These are phyloP conservation scores for Leucophenga montana DNA, from an alignment of 2,888 invertebrate species.

Conservation along the genomic window DNA sequence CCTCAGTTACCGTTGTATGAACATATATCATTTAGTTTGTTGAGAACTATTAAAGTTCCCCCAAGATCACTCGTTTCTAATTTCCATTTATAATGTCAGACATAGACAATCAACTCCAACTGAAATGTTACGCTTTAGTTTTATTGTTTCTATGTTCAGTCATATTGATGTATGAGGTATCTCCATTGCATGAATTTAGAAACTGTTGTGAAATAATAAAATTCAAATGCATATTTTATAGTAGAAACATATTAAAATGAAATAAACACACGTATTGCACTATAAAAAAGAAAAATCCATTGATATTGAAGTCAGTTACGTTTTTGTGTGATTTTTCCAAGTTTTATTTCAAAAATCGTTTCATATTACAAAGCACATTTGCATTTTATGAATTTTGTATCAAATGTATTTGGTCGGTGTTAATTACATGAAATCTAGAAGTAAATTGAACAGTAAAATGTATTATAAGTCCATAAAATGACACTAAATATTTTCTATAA, in stretches of 20 bases:
- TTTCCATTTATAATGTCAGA: not conserved
- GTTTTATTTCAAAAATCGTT: no score
- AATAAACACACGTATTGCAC: not conserved
- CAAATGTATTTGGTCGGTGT: no score
- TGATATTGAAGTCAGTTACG: no score
- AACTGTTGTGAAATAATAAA: not conserved
- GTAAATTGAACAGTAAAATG: no score
- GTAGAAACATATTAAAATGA: not conserved
- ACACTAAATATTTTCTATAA: no score
- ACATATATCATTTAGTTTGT: not conserved
- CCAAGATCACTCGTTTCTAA: not conserved
- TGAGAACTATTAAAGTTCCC: not conserved
- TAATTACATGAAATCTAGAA: no score
- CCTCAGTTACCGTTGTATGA: conserved; percentile 7
- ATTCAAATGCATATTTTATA: not conserved
- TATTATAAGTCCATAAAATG: no score
- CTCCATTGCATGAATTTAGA: not conserved
- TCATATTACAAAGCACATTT: no score
- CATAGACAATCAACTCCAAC: not conserved
- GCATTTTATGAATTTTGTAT: no score
- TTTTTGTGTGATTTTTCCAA: no score
- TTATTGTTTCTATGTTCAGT: not conserved
- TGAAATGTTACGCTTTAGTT: conserved; percentile 12
- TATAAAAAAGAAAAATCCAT: not conserved
- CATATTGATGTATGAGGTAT: not conserved